Evolutionary conservation across 1,140 invertebrate genomes (phyloP).

Genomic region (Planococcus citri): DNA sequence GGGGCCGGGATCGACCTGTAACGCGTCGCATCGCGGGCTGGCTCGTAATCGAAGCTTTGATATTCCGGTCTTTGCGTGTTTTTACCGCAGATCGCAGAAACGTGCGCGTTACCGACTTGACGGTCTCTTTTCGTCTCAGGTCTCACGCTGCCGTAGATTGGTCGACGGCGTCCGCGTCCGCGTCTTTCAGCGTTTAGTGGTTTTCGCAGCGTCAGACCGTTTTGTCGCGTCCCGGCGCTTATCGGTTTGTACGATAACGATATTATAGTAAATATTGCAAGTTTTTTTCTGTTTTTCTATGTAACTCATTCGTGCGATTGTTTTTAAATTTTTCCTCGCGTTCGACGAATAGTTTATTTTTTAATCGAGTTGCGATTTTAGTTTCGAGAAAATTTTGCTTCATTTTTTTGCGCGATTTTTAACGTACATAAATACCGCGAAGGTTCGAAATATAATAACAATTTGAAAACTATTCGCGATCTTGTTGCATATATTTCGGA

Average conservation of each 20-base stretch:
- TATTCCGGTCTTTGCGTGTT: conserved; percentile 1
- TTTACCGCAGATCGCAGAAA: not conserved
- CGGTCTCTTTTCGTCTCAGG: too few relatives aligned
- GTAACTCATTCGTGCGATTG: not conserved
- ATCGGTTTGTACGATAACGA: conserved; percentile 16
- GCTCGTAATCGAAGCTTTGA: not conserved
- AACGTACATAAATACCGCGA: too few relatives aligned
- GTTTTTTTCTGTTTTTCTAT: not conserved
- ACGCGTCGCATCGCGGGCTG: too few relatives aligned
- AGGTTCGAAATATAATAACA: too few relatives aligned
- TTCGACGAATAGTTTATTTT: too few relatives aligned
- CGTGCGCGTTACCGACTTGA: not conserved
- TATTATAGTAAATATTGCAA: too few relatives aligned
- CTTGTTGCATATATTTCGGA: not conserved
- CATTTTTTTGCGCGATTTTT: too few relatives aligned
- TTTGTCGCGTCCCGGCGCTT: conserved; percentile 18
- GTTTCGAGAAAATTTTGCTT: too few relatives aligned
- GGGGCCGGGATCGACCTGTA: not conserved
- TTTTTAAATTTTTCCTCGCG: not conserved
- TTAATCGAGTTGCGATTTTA: too few relatives aligned
- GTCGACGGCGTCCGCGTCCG: not conserved
- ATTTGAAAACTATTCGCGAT: not conserved
- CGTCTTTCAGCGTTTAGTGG: not conserved
- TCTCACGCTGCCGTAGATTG: not conserved
- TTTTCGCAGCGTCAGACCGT: conserved; percentile 17